Base-by-base conservation (phyloP, 2,113 vertebrate genomes). In the Holacanthus passer region DNA sequence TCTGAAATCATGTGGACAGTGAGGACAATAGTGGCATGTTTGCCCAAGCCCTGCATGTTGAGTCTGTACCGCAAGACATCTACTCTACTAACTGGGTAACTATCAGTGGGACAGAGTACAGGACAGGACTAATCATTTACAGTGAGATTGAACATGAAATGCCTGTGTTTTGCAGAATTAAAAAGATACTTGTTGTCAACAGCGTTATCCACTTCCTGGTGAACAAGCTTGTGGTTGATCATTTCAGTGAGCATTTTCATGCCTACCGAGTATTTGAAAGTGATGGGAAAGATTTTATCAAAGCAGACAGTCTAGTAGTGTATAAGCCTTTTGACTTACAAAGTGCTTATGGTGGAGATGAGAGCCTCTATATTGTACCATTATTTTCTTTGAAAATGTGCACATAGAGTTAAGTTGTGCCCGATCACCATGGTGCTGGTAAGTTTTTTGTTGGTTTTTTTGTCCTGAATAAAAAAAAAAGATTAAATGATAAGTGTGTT, bases 331-430 rank as follows among this genome's bases (percentile, higher is more conserved):
- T 68, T 31, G 43, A 73, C 13, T 35, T 74, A 31, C 43, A 74
- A 60, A 60, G 63, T 68, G 31, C 63, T 52, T 35, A 68, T 74
- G 32, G 79, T 81, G 32, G 39, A 50, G 79, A 81, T 73, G 62
- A 67, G 10, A 65, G 69, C 37, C 37, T 9, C 1, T 64, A 79
- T 45, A 65, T 56, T 80, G 39, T 48, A 6, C 41, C 69, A 24
- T 31, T 73, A 50, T 65, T 72, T 37, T 37, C 29, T 66, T 47
- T 58, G 50, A 48, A 47, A 35, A 16, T 72, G 39, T 65, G n/a
- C n/a, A n/a, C n/a, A n/a, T n/a, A n/a, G n/a, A n/a, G n/a, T 50
- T 14, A 14, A 14, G 10, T 59, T 19, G 74, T 41, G 39, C 39
- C 39, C 22, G 47, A 48, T 48, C 47, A 17, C 47, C 8, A 48